Conservation (phyloP, 2,113 vertebrate genomes). For the Chloropsis cyanopogon region DNA sequence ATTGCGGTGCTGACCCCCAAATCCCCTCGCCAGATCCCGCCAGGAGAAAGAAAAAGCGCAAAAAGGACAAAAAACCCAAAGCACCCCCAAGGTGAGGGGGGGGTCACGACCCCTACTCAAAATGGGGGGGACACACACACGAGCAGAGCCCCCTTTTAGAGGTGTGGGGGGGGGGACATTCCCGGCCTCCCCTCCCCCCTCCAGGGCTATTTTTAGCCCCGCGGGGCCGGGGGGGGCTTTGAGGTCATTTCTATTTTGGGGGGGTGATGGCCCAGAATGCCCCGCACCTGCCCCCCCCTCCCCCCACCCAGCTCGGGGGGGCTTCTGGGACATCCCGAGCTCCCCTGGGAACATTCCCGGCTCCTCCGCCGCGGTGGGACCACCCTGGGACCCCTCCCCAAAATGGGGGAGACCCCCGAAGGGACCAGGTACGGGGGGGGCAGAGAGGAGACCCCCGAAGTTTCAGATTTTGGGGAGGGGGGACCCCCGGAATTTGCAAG, state of each 20-base stretch:
- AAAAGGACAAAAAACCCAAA: background rate
- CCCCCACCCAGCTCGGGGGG: background rate
- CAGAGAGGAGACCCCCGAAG: background rate
- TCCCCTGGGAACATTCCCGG: background rate
- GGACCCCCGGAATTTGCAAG: background rate
- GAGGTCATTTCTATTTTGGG: slow-evolving; percentile 7
- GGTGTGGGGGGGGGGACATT: background rate
- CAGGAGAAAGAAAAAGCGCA: background rate
- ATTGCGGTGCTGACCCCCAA: too few species aligned
- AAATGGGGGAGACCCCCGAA: background rate
- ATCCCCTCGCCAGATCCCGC: background rate
- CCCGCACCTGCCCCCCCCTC: background rate
- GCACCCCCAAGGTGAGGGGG: background rate
- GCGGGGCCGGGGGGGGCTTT: background rate
- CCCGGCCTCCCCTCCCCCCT: background rate
- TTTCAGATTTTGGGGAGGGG: background rate
- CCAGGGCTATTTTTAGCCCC: background rate
- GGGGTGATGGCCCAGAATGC: background rate
- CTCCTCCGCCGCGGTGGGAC: background rate
- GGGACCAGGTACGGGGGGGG: too few species aligned
- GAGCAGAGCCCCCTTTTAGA: background rate
- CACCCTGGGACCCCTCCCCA: background rate
- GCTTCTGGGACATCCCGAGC: background rate
- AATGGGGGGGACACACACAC: background rate
- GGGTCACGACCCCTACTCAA: background rate